Evolutionary conservation across 1,140 invertebrate genomes (phyloP), one percentile per base, ranked within the genome.

Genomic region (Drosophila rufa): DNA sequence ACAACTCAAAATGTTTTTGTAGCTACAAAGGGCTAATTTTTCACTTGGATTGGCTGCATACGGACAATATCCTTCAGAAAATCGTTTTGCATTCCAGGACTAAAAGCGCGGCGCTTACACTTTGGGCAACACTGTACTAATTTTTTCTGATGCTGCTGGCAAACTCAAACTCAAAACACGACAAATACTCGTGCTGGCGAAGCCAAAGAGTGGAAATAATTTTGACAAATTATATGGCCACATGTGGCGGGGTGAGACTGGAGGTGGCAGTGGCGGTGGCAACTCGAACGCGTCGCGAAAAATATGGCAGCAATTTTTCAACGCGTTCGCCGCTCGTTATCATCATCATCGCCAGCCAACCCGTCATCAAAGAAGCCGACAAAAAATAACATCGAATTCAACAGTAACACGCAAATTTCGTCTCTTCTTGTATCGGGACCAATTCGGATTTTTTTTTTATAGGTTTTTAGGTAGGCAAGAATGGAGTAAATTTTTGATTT

Each of bases 291-390:
- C 19, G 66, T 81, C 62, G 22, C 62, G 64, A 89, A 85, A 89
- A 90, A 85, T 90, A 89, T 81, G 81, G 84, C 73, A 56, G 53
- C 12, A 45, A 87, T 89, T 90, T 89, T 78, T 80, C 85, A 78
- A 87, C 80, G 60, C 74, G 64, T 83, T 78, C 66, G 46, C 51
- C 47, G 17, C 42, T 22, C 51, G 33, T 11, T 17, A 48, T 61
- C 61, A 57, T 62, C 46, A 38, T 59, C 42, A 30, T 55, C 30
- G 27, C 66, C 51, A 51, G 48, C 43, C 40, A 43, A 45, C 48
- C 36, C 78, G 84, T 66, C 69, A 36, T 70, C 60, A 68, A 53
- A 53, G 38, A 84, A 84, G 82, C 82, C 67, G 70, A 51, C 46
- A 73, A 38, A 57, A 55, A 58, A 79, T 60, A 69, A 86, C 75